phyloP scores from a whole-genome alignment of 1,140 invertebrate species.

The Archegozetes longisetosus region DNA sequence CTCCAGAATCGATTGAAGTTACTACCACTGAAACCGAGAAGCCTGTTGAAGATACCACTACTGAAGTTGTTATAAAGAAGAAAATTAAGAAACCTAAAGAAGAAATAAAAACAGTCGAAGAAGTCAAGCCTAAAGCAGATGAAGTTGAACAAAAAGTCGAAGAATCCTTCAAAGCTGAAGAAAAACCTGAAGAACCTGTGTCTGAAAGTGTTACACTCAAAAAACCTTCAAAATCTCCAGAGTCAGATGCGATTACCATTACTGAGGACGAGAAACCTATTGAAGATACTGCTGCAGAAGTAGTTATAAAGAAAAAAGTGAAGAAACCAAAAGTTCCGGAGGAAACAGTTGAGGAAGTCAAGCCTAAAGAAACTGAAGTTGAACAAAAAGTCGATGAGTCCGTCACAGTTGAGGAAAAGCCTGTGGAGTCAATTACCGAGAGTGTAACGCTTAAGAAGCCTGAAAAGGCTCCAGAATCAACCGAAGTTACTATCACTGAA shows the following conservation, averaged over 20 bases:
- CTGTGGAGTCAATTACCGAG: constrained; percentile 22
- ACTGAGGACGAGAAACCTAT: constrained; percentile 13
- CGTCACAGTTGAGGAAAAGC: constrained; percentile 31
- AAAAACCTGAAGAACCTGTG: constrained; percentile 11
- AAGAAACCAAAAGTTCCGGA: constrained; percentile 17
- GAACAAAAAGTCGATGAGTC: constrained; percentile 33
- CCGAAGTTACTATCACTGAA: background rate
- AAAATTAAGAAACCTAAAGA: constrained; percentile 15
- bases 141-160: constrained; percentile 13
- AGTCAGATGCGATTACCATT: constrained; percentile 28
- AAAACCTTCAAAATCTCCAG: constrained; percentile 30
- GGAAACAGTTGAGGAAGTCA: constrained; percentile 7
- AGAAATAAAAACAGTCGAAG: constrained; percentile 11
- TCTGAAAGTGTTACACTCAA: background rate
- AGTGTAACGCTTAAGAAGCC: background rate
- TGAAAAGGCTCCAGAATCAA: background rate
- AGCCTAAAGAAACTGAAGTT: constrained; percentile 22
- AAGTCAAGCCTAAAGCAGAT: constrained; percentile 15
- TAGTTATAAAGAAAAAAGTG: background rate
- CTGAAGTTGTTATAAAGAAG: constrained; percentile 1
- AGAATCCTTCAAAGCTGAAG: background rate
- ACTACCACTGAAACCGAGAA: no score
- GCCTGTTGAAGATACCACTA: constrained; percentile 27
- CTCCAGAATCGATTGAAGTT: no score
- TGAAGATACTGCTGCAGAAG: constrained; percentile 26